phyloP scores from a whole-genome alignment of 2,888 invertebrate species.

The Ecliptopera silaceata region DNA sequence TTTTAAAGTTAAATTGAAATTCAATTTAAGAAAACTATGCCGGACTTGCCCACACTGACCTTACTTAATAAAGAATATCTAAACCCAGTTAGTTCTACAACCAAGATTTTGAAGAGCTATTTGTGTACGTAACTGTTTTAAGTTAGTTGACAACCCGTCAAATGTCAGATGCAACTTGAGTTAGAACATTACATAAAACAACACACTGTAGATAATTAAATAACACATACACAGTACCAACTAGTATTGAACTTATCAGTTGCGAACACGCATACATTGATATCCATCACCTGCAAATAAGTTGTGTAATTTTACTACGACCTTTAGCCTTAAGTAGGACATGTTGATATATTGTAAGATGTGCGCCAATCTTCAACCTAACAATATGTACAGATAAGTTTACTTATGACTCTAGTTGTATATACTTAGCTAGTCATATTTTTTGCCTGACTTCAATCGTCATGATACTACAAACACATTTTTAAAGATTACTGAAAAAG shows the following conservation, averaged over 20 bases:
- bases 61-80: too few relatives aligned
- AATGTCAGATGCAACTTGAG: neutral
- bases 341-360: too few relatives aligned
- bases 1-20: too few relatives aligned
- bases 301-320: conserved; percentile 25
- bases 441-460: too few relatives aligned
- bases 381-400: too few relatives aligned
- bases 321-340: conserved; percentile 2
- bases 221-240: conserved; percentile 73
- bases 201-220: conserved; percentile 1
- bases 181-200: conserved; percentile 1
- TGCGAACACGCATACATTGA: conserved; percentile 69
- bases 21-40: too few relatives aligned
- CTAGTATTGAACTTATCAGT: conserved; percentile 57
- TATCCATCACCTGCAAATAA: conserved; percentile 66
- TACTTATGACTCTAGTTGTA: too few relatives aligned
- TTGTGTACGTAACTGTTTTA: neutral
- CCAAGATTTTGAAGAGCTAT: neutral
- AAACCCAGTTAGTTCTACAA: neutral
- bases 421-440: too few relatives aligned
- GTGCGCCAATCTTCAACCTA: too few relatives aligned
- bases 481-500: too few relatives aligned
- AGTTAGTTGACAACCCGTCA: neutral
- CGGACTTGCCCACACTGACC: too few relatives aligned
- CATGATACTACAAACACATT: too few relatives aligned